Evolutionary conservation across 2,797 vertebrate species (phyloP).

Genomic region (Salmo trutta): DNA sequence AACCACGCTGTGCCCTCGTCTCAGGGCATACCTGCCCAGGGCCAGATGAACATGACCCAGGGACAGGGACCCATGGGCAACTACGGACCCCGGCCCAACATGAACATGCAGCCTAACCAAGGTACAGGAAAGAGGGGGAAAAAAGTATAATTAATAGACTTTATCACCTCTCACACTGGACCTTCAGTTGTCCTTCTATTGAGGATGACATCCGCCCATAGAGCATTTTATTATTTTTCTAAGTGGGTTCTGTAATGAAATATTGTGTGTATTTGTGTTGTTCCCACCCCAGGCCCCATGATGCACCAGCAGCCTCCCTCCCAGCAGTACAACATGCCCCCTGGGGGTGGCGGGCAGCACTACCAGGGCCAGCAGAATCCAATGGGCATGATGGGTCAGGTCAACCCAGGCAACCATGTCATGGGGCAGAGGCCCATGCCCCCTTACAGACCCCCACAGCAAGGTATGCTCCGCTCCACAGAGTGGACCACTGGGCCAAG

Average conservation of each 20-base stretch:
- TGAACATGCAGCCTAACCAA: constrained; percentile 98
- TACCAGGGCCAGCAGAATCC: constrained; percentile 97
- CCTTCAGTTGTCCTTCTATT: neutral
- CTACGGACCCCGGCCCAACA: constrained; percentile 95
- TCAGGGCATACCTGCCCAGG: constrained; percentile 92
- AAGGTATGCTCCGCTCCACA: constrained; percentile 79
- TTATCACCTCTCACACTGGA: neutral
- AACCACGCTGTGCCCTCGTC: constrained; percentile 93
- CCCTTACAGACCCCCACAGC: constrained; percentile 95
- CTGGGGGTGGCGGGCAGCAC: constrained; percentile 91
- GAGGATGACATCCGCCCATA: neutral
- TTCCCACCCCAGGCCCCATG: constrained; percentile 84
- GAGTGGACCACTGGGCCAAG: constrained; percentile 37
- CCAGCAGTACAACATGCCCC: constrained; percentile 95
- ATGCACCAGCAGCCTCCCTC: constrained; percentile 97
- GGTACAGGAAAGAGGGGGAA: constrained; percentile 64
- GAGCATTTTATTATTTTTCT: neutral
- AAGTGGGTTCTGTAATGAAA: neutral
- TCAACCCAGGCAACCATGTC: constrained; percentile 95
- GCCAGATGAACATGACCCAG: constrained; percentile 96
- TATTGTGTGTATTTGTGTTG: constrained; percentile 1
- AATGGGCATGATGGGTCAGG: constrained; percentile 97
- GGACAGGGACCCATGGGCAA: constrained; percentile 91
- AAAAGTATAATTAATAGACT: neutral
- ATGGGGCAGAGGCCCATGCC: constrained; percentile 98